A percentile compares a stretch with the other conserved stretches of the same genome.
Evolutionary conservation across 2,888 invertebrate species (phyloP).

Genomic region (Brachycybe producta): DNA sequence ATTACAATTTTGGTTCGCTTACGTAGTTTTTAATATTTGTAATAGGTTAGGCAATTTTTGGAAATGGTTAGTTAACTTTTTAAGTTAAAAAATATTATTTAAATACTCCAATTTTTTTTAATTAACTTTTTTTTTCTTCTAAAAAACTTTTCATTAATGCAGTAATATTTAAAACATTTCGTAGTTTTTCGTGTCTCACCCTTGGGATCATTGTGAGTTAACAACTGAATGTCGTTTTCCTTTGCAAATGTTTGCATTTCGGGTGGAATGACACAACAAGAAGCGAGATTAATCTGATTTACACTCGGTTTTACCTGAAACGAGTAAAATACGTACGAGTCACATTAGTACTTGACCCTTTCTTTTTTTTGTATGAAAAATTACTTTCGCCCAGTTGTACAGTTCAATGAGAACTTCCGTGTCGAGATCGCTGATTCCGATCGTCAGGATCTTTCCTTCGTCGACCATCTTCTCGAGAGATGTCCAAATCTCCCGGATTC

Average conservation of each 20-base stretch:
- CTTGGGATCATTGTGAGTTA: constrained; percentile 89
- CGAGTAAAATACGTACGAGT: constrained; percentile 2
- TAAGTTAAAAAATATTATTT: too few species aligned
- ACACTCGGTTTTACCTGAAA: constrained; percentile 62
- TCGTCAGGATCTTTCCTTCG: constrained; percentile 50
- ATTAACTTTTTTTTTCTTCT: too few species aligned
- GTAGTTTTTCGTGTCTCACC: constrained; percentile 41
- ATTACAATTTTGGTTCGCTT: background rate
- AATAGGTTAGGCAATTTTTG: background rate
- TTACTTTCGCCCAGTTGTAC: constrained; percentile 55
- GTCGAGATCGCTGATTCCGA: constrained; percentile 84
- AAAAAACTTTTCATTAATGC: background rate
- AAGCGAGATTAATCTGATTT: constrained; percentile 81
- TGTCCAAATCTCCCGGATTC: constrained; percentile 62
- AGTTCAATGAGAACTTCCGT: constrained; percentile 61
- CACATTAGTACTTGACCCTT: background rate
- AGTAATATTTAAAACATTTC: background rate
- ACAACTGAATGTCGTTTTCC: constrained; percentile 75
- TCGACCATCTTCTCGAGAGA: constrained; percentile 57
- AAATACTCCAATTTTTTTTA: too few species aligned
- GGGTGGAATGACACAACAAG: constrained; percentile 88
- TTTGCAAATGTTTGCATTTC: constrained; percentile 78
- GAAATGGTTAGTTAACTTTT: too few species aligned
- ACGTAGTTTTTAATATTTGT: background rate
- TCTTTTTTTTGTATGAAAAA: constrained; percentile 7